phyloP scores from a whole-genome alignment of 1,140 invertebrate genomes.

The Leucophenga varia region DNA sequence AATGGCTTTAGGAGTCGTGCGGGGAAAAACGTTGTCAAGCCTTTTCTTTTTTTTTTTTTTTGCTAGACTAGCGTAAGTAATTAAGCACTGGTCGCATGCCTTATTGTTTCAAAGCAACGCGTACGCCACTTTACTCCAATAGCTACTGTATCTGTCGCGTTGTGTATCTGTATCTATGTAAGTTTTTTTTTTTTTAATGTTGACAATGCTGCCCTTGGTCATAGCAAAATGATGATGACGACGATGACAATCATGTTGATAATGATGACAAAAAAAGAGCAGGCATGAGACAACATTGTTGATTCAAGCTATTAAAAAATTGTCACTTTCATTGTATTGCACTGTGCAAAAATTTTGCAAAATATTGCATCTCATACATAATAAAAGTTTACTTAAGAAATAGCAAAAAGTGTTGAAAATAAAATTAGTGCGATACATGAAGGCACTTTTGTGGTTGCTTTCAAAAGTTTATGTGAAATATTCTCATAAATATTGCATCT shows the following conservation, averaged over 20 bases:
- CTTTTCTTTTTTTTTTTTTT: constrained; percentile 3
- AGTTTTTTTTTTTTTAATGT: too few species aligned
- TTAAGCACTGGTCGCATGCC: constrained; percentile 36
- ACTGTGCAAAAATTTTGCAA: constrained; percentile 11
- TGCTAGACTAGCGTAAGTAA: constrained; percentile 37
- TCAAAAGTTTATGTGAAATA: too few species aligned
- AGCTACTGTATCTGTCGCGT: too few species aligned
- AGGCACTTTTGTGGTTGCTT: too few species aligned
- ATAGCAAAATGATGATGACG: neutral
- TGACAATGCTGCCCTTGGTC: neutral
- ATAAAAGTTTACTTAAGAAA: too few species aligned
- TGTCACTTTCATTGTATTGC: constrained; percentile 4
- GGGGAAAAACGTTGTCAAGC: constrained; percentile 7
- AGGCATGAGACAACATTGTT: neutral
- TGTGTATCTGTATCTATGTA: too few species aligned
- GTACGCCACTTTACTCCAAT: too few species aligned
- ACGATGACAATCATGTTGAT: neutral
- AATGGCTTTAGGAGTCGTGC: constrained; percentile 27
- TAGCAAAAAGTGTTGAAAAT: too few species aligned
- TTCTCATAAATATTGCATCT: too few species aligned
- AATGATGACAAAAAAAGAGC: neutral
- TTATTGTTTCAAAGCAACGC: constrained; percentile 1
- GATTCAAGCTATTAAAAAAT: constrained; percentile 27
- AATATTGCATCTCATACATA: constrained; percentile 15
- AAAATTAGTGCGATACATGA: too few species aligned